A percentile compares a stretch with the other conserved stretches of the same genome.
phyloP scores from a whole-genome alignment of 35 echinoderm and acorn worm genomes.

The Diadema setosum region DNA sequence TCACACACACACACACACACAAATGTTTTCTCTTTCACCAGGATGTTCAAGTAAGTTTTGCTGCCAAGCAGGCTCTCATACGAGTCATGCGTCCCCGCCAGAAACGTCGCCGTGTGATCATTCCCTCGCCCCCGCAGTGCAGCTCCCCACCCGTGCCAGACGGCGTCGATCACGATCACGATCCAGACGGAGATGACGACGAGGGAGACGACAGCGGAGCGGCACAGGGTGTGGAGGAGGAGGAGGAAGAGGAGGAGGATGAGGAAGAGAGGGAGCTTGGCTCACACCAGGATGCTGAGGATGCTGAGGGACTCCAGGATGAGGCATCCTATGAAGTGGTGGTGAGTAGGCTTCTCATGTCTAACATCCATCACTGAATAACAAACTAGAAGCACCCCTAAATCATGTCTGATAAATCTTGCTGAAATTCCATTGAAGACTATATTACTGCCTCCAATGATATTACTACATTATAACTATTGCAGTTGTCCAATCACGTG shows the following conservation, averaged over 20 bases:
- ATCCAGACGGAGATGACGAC: constrained; percentile 49
- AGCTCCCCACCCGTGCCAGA: constrained; percentile 73
- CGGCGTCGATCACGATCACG: constrained; percentile 25
- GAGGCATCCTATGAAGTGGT: constrained; percentile 87
- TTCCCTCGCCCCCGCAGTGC: constrained; percentile 79
- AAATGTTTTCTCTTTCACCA: too few species aligned
- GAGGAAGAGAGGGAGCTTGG: constrained; percentile 8
- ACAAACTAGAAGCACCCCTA: too few species aligned
- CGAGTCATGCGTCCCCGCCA: constrained; percentile 89
- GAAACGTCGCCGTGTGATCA: constrained; percentile 65
- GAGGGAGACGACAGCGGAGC: constrained; percentile 35
- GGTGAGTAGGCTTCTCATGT: too few species aligned
- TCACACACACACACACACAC: too few species aligned
- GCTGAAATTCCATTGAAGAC: too few species aligned
- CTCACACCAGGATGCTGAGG: not conserved
- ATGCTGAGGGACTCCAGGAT: constrained; percentile 52
- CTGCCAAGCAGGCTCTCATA: constrained; percentile 94
- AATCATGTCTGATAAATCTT: too few species aligned
- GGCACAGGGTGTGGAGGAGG: constrained; percentile 35
- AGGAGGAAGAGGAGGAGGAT: not conserved
- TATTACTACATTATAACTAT: too few species aligned
- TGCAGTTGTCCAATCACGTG: too few species aligned
- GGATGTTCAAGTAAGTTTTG: constrained; percentile 89
- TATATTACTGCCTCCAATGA: too few species aligned
- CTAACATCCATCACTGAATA: too few species aligned